Evolutionary conservation across 2,888 invertebrate genomes (phyloP).

Genomic region (Acrobasis repandana): DNA sequence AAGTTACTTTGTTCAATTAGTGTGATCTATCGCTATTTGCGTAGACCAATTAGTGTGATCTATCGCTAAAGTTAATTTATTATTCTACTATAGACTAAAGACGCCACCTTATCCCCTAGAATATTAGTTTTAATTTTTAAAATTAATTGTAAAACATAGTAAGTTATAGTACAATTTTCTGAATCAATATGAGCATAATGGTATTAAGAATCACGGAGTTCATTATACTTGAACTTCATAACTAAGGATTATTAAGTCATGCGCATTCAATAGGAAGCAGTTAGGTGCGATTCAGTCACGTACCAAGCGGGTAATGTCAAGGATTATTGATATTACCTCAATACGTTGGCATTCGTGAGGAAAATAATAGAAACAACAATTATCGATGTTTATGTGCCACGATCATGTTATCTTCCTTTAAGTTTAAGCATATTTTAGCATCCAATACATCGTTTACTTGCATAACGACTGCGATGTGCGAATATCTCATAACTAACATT

Average conservation of each 20-base stretch:
- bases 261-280: slow-evolving; percentile 31
- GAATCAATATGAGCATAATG: not conserved
- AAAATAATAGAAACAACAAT: not conserved
- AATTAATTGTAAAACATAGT: too few species aligned
- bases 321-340: slow-evolving; percentile 22
- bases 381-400: not conserved
- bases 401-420: not conserved
- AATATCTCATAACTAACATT: too few species aligned
- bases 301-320: slow-evolving; percentile 36
- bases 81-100: too few species aligned
- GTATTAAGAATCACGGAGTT: not conserved
- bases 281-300: slow-evolving; percentile 2
- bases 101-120: too few species aligned
- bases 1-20: too few species aligned
- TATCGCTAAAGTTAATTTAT: too few species aligned
- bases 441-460: too few species aligned
- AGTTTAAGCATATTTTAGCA: not conserved
- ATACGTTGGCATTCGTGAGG: not conserved
- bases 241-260: slow-evolving; percentile 20
- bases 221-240: not conserved
- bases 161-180: not conserved
- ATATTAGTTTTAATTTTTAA: too few species aligned
- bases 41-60: too few species aligned
- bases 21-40: too few species aligned
- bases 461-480: too few species aligned